These are phyloP conservation scores for roundworm (Caenorhabditis elegans) DNA, from an alignment of 1,140 invertebrate genomes.

Conservation along the genomic window DNA sequence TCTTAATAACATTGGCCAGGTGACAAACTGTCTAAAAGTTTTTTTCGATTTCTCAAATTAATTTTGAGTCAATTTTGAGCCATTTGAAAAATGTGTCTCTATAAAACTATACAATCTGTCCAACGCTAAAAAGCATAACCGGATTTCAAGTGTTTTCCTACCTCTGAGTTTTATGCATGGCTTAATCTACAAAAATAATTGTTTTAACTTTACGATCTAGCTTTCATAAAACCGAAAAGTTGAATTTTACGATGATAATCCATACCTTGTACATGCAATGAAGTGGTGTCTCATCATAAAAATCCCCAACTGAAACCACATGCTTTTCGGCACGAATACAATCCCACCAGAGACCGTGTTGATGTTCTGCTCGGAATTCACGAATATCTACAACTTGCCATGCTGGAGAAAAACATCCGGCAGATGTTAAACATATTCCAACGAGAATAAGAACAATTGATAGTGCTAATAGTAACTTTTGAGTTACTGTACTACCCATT, in stretches of 20 bases:
- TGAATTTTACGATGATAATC: constrained; percentile 9
- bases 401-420: constrained; percentile 61
- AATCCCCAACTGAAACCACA: constrained; percentile 65
- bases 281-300: constrained; percentile 65
- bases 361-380: constrained; percentile 64
- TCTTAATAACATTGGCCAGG: too few relatives aligned
- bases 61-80: too few relatives aligned
- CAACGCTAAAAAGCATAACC: too few relatives aligned
- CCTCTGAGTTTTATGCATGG: too few relatives aligned
- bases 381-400: constrained; percentile 65
- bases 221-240: not conserved
- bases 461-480: constrained; percentile 55
- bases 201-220: too few relatives aligned
- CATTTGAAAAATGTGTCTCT: too few relatives aligned
- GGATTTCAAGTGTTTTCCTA: too few relatives aligned
- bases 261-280: constrained; percentile 64
- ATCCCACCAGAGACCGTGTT: constrained; percentile 66
- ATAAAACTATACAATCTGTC: too few relatives aligned
- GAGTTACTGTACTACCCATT: constrained; percentile 49
- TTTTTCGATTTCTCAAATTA: too few relatives aligned
- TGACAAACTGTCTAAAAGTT: too few relatives aligned
- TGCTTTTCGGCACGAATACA: constrained; percentile 65
- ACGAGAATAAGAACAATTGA: constrained; percentile 59
- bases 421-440: constrained; percentile 57
- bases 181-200: too few relatives aligned